Evolutionary conservation across 2,113 vertebrate genomes (phyloP).

Genomic region (Brevimyrus niger): DNA sequence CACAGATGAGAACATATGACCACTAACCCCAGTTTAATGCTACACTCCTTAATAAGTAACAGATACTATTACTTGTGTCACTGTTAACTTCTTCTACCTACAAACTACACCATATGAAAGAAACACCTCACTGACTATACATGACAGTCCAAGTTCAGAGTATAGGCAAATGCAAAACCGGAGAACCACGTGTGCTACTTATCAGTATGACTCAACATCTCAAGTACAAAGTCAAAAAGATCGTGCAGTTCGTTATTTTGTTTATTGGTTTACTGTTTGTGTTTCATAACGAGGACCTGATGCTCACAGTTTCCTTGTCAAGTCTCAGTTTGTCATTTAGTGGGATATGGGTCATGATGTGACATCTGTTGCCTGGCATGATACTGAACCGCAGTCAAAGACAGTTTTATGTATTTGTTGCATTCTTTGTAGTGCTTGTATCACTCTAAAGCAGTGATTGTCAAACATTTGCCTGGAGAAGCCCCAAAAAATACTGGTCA

Average conservation of each 20-base stretch:
- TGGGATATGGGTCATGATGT: background rate
- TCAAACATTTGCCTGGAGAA: background rate
- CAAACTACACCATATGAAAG: background rate
- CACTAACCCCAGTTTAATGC: background rate
- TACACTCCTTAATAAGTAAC: background rate
- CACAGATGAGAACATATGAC: background rate
- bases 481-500: background rate
- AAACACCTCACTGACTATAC: background rate
- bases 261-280: background rate
- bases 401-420: background rate
- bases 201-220: background rate
- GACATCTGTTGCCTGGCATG: background rate
- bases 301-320: constrained; percentile 2
- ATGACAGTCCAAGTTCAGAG: background rate
- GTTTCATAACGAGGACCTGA: background rate
- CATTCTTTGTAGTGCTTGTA: background rate
- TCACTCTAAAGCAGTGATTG: background rate
- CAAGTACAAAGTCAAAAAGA: background rate
- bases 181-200: background rate
- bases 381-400: background rate
- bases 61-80: background rate
- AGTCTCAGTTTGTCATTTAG: background rate
- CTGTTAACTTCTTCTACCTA: background rate
- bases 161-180: background rate
- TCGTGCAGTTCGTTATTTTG: background rate